Evolutionary conservation across 2,113 vertebrate genomes (phyloP).

Genomic region (Narcine bancroftii): DNA sequence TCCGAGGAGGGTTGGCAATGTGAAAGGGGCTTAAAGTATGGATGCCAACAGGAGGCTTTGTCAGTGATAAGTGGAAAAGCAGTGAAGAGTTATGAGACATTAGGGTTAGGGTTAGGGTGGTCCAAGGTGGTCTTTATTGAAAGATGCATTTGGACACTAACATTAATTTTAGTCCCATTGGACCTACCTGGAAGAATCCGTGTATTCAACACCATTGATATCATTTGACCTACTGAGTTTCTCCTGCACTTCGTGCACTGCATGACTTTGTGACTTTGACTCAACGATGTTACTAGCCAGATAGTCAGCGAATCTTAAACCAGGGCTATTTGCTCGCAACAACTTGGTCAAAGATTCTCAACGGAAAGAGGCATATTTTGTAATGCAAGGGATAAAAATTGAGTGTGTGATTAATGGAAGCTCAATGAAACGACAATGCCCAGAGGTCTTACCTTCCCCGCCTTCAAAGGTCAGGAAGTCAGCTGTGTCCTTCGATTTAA

Average conservation of each 20-base stretch:
- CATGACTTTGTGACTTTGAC: no score
- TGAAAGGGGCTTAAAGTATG: not conserved
- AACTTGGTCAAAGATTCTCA: not conserved
- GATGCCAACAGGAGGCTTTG: not conserved
- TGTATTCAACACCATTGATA: no score
- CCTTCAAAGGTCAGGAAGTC: not conserved
- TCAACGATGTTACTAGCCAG: not conserved
- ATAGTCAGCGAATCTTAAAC: not conserved
- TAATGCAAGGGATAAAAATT: not conserved
- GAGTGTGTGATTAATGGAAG: not conserved
- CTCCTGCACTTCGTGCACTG: no score
- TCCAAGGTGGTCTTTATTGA: not conserved
- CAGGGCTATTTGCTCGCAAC: not conserved
- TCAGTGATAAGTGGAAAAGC: not conserved
- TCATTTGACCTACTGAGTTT: no score
- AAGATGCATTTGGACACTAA: not conserved
- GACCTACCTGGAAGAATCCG: no score
- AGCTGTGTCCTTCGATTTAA: not conserved
- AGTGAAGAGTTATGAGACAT: not conserved
- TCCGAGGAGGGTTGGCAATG: no score
- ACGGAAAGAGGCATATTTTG: not conserved
- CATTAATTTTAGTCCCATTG: not conserved
- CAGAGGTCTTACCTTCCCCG: not conserved
- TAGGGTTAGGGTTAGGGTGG: no score
- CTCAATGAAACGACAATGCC: not conserved